phyloP scores from a whole-genome alignment of 92 coral and sea anemone species.

The Actinernus sp. region DNA sequence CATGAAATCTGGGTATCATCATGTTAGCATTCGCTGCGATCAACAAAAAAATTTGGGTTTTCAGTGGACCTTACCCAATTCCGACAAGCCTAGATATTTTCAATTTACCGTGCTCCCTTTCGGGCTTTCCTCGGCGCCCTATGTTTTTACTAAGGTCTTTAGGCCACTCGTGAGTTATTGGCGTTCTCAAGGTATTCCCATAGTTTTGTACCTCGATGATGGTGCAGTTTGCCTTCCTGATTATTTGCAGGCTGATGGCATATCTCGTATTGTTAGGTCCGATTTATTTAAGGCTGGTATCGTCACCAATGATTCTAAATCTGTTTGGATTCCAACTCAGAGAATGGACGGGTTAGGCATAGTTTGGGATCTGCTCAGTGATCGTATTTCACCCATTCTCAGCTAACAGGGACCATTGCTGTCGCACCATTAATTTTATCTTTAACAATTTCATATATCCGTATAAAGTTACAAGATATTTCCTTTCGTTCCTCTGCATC shows the following conservation, averaged over 20 bases:
- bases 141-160: constrained; percentile 17
- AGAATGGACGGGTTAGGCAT: constrained; percentile 24
- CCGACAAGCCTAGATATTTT: constrained; percentile 13
- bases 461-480: no score
- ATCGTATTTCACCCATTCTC: constrained; percentile 7
- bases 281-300: constrained; percentile 14
- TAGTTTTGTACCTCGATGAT: constrained; percentile 33
- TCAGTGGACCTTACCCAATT: constrained; percentile 8
- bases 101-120: constrained; percentile 12
- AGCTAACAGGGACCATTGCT: no score
- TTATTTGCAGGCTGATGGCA: constrained; percentile 3
- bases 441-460: no score
- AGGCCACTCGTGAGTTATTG: constrained; percentile 16
- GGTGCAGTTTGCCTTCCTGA: constrained; percentile 20
- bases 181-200: constrained; percentile 32
- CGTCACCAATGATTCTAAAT: constrained; percentile 5
- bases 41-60: no score
- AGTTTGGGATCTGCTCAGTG: constrained; percentile 12
- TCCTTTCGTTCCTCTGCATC: no score
- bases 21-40: no score
- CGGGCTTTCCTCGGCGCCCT: constrained; percentile 31
- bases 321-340: constrained; percentile 26
- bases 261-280: not conserved
- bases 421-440: no score
- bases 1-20: constrained; percentile 4